Evolutionary conservation across 2,797 vertebrate genomes (phyloP), one percentile per base, ranked within the genome.

Genomic region (Zenarchopterus dispar): DNA sequence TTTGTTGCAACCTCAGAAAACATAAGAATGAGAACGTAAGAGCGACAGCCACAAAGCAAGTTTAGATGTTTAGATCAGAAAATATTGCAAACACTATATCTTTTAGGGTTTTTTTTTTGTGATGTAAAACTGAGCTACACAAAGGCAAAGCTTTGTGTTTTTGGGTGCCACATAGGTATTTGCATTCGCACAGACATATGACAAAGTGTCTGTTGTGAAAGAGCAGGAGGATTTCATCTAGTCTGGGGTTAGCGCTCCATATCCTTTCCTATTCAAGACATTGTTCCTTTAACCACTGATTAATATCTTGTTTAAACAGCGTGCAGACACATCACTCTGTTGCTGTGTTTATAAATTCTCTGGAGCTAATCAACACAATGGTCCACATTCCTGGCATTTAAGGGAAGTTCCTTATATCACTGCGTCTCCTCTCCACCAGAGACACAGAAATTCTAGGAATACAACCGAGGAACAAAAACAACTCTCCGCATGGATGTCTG

Each of bases 221-320:
- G 74, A 80, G 78, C 77, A 75, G 80, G 79, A 48, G 49, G 69
- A 76, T 75, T 87, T 84, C 48, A 84, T 85, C 89, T 83, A 69
- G 82, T 86, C 85, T 60, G 59, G 76, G 78, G 62, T 90, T 87
- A 92, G 68, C 80, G 56, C 82, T 92, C 78, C 86, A 89, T 92
- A 92, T 93, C 92, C 91, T 93, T 87, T 92, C 86, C 90, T 84
- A 92, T 88, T 91, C 80, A 84, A 45, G 2, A 41, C 90, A 93
- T 93, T 94, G 93, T 94, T 94, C 86, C 73, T 76, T 90, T 91
- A 80, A 88, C 85, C 67, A 81, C 90, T 87, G 91, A 93, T 94
- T 92, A 93, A 93, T 91, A 94, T 94, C 93, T 94, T 94, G 93
- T 94, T 93, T 93, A 93, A 94, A 93, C 93, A 94, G 93, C 78